Conservation (phyloP, 2,113 vertebrate genomes). For the Spermophilus dauricus region DNA sequence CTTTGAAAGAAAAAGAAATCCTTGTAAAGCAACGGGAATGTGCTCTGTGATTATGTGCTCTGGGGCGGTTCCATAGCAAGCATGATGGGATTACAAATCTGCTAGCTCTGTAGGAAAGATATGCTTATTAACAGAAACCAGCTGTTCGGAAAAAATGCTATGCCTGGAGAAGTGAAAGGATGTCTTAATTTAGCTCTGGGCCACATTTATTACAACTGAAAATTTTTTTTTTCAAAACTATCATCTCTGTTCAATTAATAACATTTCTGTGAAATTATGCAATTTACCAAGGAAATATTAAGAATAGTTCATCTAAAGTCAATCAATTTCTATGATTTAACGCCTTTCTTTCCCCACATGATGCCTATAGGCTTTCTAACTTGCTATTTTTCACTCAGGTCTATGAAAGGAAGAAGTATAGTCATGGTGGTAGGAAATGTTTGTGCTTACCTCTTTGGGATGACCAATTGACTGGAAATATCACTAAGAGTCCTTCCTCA, state of each 20-base stretch:
- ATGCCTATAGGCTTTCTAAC: background rate
- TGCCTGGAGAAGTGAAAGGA: conserved; percentile 78
- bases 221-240: conserved; percentile 33
- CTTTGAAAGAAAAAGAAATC: conserved; percentile 32
- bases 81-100: conserved; percentile 77
- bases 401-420: background rate
- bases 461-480: background rate
- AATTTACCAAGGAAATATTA: conserved; percentile 57
- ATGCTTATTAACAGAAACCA: conserved; percentile 82
- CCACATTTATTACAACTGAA: conserved; percentile 70
- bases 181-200: conserved; percentile 84
- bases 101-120: conserved; percentile 70
- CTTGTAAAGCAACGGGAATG: conserved; percentile 61
- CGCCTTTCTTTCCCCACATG: background rate
- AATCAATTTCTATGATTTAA: conserved; percentile 43
- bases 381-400: conserved; percentile 31
- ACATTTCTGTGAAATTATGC: conserved; percentile 40
- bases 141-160: conserved; percentile 75
- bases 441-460: background rate
- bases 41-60: conserved; percentile 72
- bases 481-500: background rate
- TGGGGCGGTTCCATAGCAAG: conserved; percentile 59
- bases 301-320: conserved; percentile 56
- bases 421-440: background rate
- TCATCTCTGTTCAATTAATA: conserved; percentile 73